Base-by-base conservation (phyloP, 2,113 vertebrate genomes). In the Raja brachyura region DNA sequence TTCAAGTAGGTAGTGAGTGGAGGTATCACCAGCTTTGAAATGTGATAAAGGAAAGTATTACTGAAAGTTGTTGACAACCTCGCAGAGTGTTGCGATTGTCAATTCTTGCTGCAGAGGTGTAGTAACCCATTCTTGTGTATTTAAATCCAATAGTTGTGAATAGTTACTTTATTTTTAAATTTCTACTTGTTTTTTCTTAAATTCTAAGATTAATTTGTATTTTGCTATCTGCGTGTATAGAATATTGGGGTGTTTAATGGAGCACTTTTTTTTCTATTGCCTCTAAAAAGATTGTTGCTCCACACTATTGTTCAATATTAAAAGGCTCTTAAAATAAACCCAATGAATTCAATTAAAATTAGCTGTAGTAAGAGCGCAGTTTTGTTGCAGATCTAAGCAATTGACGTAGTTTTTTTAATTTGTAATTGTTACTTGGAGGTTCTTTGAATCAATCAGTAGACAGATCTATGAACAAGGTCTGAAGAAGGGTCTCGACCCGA, bases 171-270 rank as follows among this genome's bases (percentile, higher is more conserved):
- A 92, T 74, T 92, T 74, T 54, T 48, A 73, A 73, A 73, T 92
- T 92, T 92, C 88, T 90, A 90, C 22, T 10, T 48, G 70, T 73
- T 39, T 92, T 33, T 48, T 92, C 70, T 73, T 68, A 25, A 92
- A 54, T 92, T 92, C 33, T 9, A 92, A 54, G 66, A 92, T 73
- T 54, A 11, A 92, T 88, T 92, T 92, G 90, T 92, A 92, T 92
- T 92, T 92, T 92, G 90, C 66, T 92, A 92, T 92, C 4, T 31
- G 28, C 74, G 33, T 39, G 68, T 92, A 54, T 92, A 74, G 31
- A 73, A 28, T 48, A 92, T 54, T 74, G 33, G 33, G 81, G 90
- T 73, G 66, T 92, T 73, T 25, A 63, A 68, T 33, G 8, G 90
- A 92, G 11, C 11, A 68, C 33, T 73, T 25, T 28, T 28, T 81